Evolutionary conservation across 2,888 invertebrate species (phyloP).

Genomic region (Lasius fuliginosus): DNA sequence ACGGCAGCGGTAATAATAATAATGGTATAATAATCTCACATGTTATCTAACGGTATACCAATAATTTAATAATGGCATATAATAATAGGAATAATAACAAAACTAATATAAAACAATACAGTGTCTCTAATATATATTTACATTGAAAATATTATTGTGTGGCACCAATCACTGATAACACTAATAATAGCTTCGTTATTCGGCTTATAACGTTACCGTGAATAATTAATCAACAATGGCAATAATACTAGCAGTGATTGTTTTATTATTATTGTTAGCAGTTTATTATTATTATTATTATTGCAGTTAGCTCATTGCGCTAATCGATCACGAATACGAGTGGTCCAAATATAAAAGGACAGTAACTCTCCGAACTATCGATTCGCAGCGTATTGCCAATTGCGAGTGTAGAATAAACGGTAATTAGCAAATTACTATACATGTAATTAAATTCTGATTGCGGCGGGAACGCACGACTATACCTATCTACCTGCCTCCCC

Average conservation of each 20-base stretch:
- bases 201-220: background rate
- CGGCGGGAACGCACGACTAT: background rate
- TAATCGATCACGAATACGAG: background rate
- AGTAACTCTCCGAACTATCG: background rate
- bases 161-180: background rate
- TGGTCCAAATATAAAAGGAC: background rate
- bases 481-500: background rate
- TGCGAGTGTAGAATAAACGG: background rate
- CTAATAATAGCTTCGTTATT: background rate
- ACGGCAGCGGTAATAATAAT: background rate
- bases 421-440: slow-evolving; percentile 45
- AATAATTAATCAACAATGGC: background rate
- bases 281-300: background rate
- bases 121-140: background rate
- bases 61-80: slow-evolving; percentile 3
- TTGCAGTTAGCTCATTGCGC: background rate
- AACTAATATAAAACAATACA: background rate
- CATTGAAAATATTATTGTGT: background rate
- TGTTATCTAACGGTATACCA: background rate
- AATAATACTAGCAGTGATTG: background rate
- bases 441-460: slow-evolving; percentile 52
- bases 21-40: background rate
- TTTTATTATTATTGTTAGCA: background rate
- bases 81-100: slow-evolving; percentile 14
- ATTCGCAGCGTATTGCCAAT: slow-evolving; percentile 6